Percentiles rank a stretch among this genome's conserved stretches.
Evolutionary conservation across 2,888 invertebrate genomes (phyloP).

Genomic region (Andrena dorsata): DNA sequence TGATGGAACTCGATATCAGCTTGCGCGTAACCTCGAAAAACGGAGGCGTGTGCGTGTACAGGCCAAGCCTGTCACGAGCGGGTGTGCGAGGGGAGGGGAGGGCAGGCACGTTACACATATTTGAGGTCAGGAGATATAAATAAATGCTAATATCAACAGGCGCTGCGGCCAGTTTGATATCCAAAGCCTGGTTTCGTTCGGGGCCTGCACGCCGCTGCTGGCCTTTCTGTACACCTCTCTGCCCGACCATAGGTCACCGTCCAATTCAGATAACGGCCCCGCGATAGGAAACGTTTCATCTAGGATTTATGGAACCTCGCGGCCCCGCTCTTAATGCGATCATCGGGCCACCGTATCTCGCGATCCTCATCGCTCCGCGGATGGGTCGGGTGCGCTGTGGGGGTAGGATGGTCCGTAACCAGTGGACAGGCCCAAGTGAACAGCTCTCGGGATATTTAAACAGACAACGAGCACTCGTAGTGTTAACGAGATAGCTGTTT

Average conservation of each 20-base stretch:
- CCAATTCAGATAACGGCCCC: slow-evolving; percentile 56
- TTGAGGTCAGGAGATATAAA: slow-evolving; percentile 83
- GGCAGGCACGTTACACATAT: slow-evolving; percentile 76
- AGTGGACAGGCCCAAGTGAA: no score
- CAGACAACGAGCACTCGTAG: no score
- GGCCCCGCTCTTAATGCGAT: slow-evolving; percentile 25
- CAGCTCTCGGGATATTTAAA: no score
- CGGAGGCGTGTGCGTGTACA: slow-evolving; percentile 74
- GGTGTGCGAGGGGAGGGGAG: slow-evolving; percentile 52
- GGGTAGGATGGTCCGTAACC: no score
- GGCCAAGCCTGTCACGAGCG: slow-evolving; percentile 59
- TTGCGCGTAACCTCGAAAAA: slow-evolving; percentile 76
- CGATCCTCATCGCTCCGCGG: background rate
- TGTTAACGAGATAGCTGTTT: no score
- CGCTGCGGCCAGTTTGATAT: slow-evolving; percentile 73
- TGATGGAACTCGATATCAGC: slow-evolving; percentile 65
- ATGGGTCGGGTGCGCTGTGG: no score
- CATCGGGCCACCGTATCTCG: slow-evolving; percentile 13
- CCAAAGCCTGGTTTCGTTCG: slow-evolving; percentile 77
- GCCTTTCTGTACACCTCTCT: slow-evolving; percentile 56
- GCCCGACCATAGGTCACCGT: slow-evolving; percentile 51
- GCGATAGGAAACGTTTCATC: slow-evolving; percentile 51
- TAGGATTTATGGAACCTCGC: slow-evolving; percentile 55
- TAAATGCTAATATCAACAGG: slow-evolving; percentile 83
- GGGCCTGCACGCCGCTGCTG: slow-evolving; percentile 43